phyloP scores from a whole-genome alignment of 2,797 vertebrate species.

The Protonibea diacanthus region DNA sequence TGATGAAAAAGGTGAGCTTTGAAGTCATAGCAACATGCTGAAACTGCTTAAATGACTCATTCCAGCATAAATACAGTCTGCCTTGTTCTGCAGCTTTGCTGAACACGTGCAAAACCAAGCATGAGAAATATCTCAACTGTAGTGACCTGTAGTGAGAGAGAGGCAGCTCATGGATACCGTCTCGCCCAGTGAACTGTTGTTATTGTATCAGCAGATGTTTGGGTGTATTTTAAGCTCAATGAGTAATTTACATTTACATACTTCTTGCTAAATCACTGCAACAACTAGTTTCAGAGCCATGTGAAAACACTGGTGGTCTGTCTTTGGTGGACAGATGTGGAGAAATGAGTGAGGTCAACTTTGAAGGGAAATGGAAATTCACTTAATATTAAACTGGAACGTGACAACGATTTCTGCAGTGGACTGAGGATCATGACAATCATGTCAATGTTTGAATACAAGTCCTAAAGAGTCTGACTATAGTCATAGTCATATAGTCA shows the following conservation, averaged over 20 bases:
- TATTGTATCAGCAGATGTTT: slow-evolving; percentile 34
- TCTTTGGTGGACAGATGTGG: slow-evolving; percentile 36
- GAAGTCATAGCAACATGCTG: not conserved
- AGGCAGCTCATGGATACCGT: not conserved
- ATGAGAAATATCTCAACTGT: not conserved
- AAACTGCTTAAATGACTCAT: not conserved
- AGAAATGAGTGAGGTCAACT: not conserved
- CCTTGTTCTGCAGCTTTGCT: not conserved
- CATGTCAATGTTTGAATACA: not conserved
- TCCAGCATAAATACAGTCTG: not conserved
- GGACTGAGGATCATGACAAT: not conserved
- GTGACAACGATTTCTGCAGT: not conserved
- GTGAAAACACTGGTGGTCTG: slow-evolving; percentile 23
- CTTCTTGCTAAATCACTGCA: slow-evolving; percentile 11
- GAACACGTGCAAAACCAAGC: not conserved
- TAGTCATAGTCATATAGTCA: too few species aligned
- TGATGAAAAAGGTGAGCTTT: not conserved
- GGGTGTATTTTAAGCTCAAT: slow-evolving; percentile 16
- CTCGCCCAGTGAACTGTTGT: slow-evolving; percentile 15
- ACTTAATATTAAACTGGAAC: slow-evolving; percentile 1
- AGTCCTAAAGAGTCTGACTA: not conserved
- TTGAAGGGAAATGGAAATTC: not conserved
- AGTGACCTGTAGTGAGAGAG: not conserved
- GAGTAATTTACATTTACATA: slow-evolving; percentile 19
- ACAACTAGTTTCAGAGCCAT: not conserved